Evolutionary conservation across 1,140 invertebrate genomes (phyloP), one percentile per base, ranked within the genome.

Genomic region (Oscheius sp.): DNA sequence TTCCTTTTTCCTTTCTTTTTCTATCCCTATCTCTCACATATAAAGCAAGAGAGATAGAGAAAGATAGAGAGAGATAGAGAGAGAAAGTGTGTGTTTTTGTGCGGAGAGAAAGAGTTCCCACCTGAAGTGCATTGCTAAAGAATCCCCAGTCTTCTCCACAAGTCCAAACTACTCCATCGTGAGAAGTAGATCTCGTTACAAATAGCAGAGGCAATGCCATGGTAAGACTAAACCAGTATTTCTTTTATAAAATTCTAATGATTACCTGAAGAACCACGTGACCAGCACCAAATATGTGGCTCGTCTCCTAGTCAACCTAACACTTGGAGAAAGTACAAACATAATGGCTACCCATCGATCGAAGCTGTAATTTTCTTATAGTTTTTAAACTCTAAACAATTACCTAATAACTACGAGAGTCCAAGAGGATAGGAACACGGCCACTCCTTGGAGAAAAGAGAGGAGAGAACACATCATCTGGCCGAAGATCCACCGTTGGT

Each of bases 401-500:
- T 61, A 76, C 75, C 75, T 76, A 58, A 80, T 83, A 7, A 80
- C 81, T n/a, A 83, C 81, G 10, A 83, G 72, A 1, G 82, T 83
- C 82, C 82, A 83, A 0, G 82, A 81, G 46, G 77, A 79, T 20
- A 83, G 65, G 69, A 83, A 84, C 4, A 83, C 81, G 1, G 81
- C 80, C 42, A 78, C 77, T 15, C 81, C 82, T 76, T 83, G 81
- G n/a, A 84, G 74, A 66, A 81, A 83, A 20, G 80, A 77, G 32
- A 83, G 78, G 2, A 82, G 45, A 59, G 78, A 79, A 68, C 81
- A 83, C 49, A 84, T 74, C 49, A 81, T 68, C 4, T 75, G 73
- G 20, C 81, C 81, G 62, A 83, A 84, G 10, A 84, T 66, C 81
- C 81, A 83, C 18, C 81, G 80, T 64, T 82, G 81, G 67, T 83